Evolutionary conservation across 2,888 invertebrate species (phyloP).

Genomic region (Ethmia dodecea): DNA sequence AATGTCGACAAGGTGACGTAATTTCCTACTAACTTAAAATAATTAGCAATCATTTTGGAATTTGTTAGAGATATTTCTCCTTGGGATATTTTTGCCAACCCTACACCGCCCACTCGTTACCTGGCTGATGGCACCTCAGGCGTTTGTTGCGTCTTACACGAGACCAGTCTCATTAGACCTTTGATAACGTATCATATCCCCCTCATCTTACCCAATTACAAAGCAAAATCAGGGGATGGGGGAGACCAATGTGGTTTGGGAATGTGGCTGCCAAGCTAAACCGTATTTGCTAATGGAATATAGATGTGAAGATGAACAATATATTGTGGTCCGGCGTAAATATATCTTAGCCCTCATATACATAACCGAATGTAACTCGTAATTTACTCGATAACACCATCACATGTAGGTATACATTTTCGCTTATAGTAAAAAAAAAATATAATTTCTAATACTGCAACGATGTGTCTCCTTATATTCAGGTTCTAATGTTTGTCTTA

Average conservation of each 20-base stretch:
- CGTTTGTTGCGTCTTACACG: slow-evolving; percentile 64
- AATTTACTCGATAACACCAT: too few relatives aligned
- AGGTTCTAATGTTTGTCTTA: too few relatives aligned
- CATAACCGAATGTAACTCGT: too few relatives aligned
- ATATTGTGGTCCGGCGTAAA: slow-evolving; percentile 54
- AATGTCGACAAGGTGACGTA: too few relatives aligned
- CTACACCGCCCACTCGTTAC: slow-evolving; percentile 45
- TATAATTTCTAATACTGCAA: too few relatives aligned
- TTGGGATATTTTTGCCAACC: slow-evolving; percentile 29
- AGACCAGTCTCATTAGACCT: slow-evolving; percentile 49
- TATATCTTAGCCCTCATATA: slow-evolving; percentile 32
- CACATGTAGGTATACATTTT: too few relatives aligned
- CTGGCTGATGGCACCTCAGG: slow-evolving; percentile 64
- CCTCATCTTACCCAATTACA: slow-evolving; percentile 41
- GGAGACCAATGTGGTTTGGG: slow-evolving; percentile 38
- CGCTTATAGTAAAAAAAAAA: too few relatives aligned
- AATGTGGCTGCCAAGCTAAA: slow-evolving; percentile 48
- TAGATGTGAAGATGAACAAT: slow-evolving; percentile 64
- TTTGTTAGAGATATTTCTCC: too few relatives aligned
- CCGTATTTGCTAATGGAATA: slow-evolving; percentile 72
- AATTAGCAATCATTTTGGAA: too few relatives aligned
- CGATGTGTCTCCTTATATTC: too few relatives aligned
- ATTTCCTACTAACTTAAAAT: too few relatives aligned
- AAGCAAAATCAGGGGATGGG: slow-evolving; percentile 24
- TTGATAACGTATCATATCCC: slow-evolving; percentile 50